Evolutionary conservation across 2,888 invertebrate species (phyloP).

Genomic region (Leptodirus hochenwartii): DNA sequence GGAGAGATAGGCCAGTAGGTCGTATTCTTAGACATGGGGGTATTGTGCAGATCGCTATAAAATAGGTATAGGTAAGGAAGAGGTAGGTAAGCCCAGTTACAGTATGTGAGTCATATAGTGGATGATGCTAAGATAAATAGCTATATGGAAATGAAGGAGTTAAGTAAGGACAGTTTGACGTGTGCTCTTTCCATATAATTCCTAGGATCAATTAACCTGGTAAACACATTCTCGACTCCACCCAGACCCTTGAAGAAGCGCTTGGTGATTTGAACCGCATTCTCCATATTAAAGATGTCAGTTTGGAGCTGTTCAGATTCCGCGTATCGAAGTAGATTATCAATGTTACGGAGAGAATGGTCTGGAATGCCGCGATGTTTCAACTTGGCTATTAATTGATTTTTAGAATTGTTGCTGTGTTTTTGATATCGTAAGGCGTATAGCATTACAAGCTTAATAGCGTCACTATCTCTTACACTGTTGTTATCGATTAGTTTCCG

Average conservation of each 20-base stretch:
- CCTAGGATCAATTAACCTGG: no score
- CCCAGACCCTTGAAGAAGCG: slow-evolving; percentile 73
- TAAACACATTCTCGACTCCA: slow-evolving; percentile 98
- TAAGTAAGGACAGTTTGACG: no score
- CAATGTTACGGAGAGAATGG: slow-evolving; percentile 35
- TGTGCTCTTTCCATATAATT: no score
- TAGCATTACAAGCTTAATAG: slow-evolving; percentile 71
- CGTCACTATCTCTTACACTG: slow-evolving; percentile 54
- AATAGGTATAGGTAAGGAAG: no score
- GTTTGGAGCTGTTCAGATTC: slow-evolving; percentile 63
- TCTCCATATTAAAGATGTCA: slow-evolving; percentile 68
- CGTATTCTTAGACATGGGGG: no score
- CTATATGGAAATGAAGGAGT: no score
- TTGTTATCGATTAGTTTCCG: slow-evolving; percentile 60
- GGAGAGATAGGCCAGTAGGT: no score
- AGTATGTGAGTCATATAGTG: no score
- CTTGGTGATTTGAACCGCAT: slow-evolving; percentile 80
- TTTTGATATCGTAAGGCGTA: slow-evolving; percentile 90
- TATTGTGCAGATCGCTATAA: no score
- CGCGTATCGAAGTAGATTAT: slow-evolving; percentile 63
- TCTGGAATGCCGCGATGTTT: slow-evolving; percentile 55
- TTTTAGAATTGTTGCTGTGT: slow-evolving; percentile 68
- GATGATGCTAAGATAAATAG: no score
- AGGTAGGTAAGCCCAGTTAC: no score
- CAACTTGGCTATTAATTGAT: slow-evolving; percentile 54